A percentile compares a stretch with the other conserved stretches of the same genome.
Conservation (phyloP, 53 echinoderm and acorn worm species). For the Zoroaster sp. region DNA sequence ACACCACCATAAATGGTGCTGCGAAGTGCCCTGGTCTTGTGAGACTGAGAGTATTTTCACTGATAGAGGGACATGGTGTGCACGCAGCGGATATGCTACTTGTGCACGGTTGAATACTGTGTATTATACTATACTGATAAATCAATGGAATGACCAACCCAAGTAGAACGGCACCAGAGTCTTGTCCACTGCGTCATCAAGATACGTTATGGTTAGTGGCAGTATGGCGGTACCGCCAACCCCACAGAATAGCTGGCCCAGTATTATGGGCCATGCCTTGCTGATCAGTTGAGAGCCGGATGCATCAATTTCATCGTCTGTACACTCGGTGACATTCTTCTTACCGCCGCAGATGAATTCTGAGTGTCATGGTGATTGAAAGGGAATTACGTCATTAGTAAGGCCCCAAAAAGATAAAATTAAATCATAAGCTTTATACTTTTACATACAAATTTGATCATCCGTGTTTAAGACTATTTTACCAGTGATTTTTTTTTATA, state of each 20-base stretch:
- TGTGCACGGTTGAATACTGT: too few relatives aligned
- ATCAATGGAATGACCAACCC: not conserved
- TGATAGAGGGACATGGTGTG: too few relatives aligned
- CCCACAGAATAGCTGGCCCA: conserved; percentile 52
- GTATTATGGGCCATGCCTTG: conserved; percentile 34
- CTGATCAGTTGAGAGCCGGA: conserved; percentile 27
- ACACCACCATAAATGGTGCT: too few relatives aligned
- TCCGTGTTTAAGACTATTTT: too few relatives aligned
- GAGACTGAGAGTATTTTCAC: too few relatives aligned
- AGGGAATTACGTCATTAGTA: not conserved
- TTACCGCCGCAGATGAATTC: not conserved
- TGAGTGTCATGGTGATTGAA: not conserved
- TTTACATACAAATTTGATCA: too few relatives aligned
- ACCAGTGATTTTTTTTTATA: too few relatives aligned
- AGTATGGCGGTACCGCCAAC: conserved; percentile 23
- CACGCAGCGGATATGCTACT: too few relatives aligned
- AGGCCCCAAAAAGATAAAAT: too few relatives aligned
- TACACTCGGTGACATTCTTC: not conserved
- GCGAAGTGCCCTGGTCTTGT: too few relatives aligned
- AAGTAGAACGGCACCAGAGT: conserved; percentile 36
- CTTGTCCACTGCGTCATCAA: conserved; percentile 55
- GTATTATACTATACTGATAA: too few relatives aligned
- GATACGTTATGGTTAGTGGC: conserved; percentile 51
- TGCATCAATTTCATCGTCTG: not conserved
- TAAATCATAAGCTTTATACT: too few relatives aligned